Evolutionary conservation across 2,113 vertebrate species (phyloP).

Genomic region (Sardina pilchardus): DNA sequence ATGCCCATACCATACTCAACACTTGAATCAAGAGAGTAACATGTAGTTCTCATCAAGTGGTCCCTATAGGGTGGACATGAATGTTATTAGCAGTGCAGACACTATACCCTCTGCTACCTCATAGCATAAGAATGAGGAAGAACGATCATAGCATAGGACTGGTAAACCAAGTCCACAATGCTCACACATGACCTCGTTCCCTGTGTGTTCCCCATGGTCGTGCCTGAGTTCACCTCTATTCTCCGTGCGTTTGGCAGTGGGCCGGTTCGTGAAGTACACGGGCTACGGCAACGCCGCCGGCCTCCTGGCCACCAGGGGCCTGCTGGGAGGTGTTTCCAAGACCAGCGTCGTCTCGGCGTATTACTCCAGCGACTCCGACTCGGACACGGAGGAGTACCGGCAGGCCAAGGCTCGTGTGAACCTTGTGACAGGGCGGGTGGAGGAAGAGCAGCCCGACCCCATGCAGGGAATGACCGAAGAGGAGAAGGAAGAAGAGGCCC

Average conservation of each 20-base stretch:
- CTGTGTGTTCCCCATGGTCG: conserved; percentile 9
- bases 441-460: conserved; percentile 71
- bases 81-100: background rate
- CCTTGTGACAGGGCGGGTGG: conserved; percentile 76
- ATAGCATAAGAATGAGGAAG: too few relatives aligned
- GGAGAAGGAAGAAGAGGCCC: conserved; percentile 78
- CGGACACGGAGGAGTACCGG: conserved; percentile 79
- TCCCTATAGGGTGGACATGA: background rate
- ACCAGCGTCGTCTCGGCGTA: conserved; percentile 34
- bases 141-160: background rate
- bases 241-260: conserved; percentile 59
- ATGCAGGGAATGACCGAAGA: conserved; percentile 80
- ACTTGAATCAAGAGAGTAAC: background rate
- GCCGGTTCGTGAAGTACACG: conserved; percentile 80
- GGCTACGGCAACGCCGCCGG: conserved; percentile 81
- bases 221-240: background rate
- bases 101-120: background rate
- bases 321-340: conserved; percentile 61
- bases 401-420: conserved; percentile 72
- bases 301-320: conserved; percentile 72
- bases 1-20: too few relatives aligned
- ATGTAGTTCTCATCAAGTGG: background rate
- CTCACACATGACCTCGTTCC: background rate
- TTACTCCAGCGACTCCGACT: conserved; percentile 79
- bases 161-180: background rate